Evolutionary conservation across 2,113 vertebrate genomes (phyloP).

Genomic region (Apteryx mantelli): DNA sequence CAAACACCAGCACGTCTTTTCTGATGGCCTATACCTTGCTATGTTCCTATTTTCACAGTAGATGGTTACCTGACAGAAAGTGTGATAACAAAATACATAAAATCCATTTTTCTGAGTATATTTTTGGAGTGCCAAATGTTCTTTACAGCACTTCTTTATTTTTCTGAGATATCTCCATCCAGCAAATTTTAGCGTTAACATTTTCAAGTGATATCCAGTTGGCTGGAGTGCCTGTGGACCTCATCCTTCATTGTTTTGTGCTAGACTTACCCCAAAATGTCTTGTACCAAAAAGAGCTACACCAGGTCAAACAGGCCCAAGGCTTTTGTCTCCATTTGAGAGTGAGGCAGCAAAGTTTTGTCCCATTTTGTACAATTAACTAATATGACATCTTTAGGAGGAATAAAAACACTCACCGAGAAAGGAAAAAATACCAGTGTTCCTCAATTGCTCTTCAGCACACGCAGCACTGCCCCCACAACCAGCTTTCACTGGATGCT

Average conservation of each 20-base stretch:
- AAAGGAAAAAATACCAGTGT: neutral
- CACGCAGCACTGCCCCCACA: no score
- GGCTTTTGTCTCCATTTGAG: neutral
- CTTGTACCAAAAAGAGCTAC: neutral
- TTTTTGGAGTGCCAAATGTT: neutral
- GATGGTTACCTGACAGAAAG: neutral
- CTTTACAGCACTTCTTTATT: neutral
- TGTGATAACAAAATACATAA: neutral
- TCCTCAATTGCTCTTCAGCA: neutral
- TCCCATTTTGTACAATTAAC: neutral
- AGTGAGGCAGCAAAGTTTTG: neutral
- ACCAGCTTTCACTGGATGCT: rapidly evolving
- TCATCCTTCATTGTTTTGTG: neutral
- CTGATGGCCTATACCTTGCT: neutral
- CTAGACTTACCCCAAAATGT: neutral
- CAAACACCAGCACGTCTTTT: neutral
- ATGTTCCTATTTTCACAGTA: neutral
- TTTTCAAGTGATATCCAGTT: neutral
- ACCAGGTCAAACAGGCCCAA: neutral
- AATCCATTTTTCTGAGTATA: neutral
- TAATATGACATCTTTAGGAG: neutral
- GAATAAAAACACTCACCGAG: neutral
- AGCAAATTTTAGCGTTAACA: neutral
- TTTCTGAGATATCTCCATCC: neutral
- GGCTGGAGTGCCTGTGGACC: neutral